phyloP scores from a whole-genome alignment of 2,888 invertebrate species.

The Philereme vetulata region DNA sequence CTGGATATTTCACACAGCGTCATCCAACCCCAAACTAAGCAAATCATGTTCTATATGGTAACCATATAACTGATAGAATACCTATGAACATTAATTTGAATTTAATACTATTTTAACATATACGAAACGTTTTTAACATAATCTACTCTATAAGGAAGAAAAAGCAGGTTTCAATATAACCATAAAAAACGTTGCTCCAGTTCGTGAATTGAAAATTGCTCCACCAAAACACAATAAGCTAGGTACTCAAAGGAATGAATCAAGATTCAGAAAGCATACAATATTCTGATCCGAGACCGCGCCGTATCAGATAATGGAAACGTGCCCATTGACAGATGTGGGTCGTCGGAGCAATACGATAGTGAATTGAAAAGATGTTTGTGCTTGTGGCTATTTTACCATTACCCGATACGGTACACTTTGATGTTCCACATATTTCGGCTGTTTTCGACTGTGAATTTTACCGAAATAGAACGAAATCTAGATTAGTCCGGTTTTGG shows the following conservation, averaged over 20 bases:
- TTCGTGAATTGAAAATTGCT: background rate
- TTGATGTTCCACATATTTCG: conserved; percentile 24
- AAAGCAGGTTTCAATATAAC: too few species aligned
- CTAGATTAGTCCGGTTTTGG: too few species aligned
- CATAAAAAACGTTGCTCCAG: background rate
- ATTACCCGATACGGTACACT: conserved; percentile 22
- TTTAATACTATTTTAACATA: too few species aligned
- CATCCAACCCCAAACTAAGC: too few species aligned
- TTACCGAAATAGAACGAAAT: background rate
- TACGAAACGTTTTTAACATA: too few species aligned
- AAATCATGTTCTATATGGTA: too few species aligned
- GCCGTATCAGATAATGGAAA: conserved; percentile 29
- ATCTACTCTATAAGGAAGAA: too few species aligned
- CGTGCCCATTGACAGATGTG: conserved; percentile 37
- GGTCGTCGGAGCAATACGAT: conserved; percentile 38
- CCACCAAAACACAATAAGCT: background rate
- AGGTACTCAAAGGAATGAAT: background rate
- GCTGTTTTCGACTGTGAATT: conserved; percentile 3
- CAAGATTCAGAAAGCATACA: conserved; percentile 4
- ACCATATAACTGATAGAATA: too few species aligned
- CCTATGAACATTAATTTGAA: too few species aligned
- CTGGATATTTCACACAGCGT: too few species aligned
- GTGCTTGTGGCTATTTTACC: conserved; percentile 27
- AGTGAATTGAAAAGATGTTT: conserved; percentile 40
- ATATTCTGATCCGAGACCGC: conserved; percentile 11